Conservation (phyloP, 1,140 invertebrate genomes). For the Berghia stephanieae region DNA sequence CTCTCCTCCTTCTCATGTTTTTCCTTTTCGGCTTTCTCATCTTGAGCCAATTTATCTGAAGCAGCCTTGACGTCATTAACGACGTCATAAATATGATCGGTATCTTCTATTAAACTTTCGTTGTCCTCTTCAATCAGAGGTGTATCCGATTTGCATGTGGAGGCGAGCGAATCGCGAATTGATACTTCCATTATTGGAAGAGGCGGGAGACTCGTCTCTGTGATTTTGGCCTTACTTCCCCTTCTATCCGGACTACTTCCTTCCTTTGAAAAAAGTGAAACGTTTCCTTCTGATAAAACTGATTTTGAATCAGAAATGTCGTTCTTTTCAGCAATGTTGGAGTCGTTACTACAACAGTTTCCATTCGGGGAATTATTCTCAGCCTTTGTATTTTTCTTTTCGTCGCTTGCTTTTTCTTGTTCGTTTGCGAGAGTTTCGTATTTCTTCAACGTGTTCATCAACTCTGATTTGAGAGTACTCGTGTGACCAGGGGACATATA, state of each 20-base stretch:
- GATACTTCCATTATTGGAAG: too few species aligned
- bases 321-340: too few species aligned
- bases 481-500: too few species aligned
- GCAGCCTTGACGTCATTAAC: conserved; percentile 13
- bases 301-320: neutral
- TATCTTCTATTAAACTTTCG: conserved; percentile 12
- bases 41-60: neutral
- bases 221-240: neutral
- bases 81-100: conserved; percentile 30
- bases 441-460: too few species aligned
- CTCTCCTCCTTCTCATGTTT: too few species aligned
- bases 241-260: neutral
- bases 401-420: neutral
- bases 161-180: too few species aligned
- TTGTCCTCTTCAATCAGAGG: neutral
- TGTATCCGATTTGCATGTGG: too few species aligned
- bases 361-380: neutral
- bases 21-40: too few species aligned
- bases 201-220: neutral
- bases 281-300: neutral
- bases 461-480: too few species aligned
- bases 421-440: neutral
- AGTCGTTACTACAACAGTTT: neutral
- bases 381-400: neutral
- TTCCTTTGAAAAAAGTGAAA: neutral